These are phyloP conservation scores for Pangasius sanitwongsei DNA, from an alignment of 2,797 vertebrate genomes.

Conservation along the genomic window DNA sequence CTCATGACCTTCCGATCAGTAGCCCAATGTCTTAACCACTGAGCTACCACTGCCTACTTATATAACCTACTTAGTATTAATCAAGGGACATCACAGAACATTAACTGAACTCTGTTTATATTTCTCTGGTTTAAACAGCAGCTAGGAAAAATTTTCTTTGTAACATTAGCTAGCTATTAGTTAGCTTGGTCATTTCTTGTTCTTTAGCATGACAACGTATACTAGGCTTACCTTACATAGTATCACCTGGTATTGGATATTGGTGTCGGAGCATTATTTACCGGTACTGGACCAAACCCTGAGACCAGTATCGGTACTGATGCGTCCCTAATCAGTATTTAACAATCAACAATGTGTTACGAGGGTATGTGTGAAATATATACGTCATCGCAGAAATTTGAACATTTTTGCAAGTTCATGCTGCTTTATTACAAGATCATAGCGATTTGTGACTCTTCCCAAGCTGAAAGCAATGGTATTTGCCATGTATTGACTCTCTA, in stretches of 20 bases:
- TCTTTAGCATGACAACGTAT: background rate
- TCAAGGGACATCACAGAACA: background rate
- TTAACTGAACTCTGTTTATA: background rate
- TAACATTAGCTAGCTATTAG: background rate
- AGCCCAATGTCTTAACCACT: too few species aligned
- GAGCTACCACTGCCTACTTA: too few species aligned
- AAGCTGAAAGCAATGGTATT: background rate
- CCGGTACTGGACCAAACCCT: background rate
- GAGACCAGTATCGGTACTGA: background rate
- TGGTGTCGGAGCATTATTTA: background rate
- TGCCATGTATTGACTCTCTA: background rate
- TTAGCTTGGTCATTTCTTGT: background rate
- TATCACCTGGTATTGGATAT: background rate
- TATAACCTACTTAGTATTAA: background rate
- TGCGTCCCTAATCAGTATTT: background rate
- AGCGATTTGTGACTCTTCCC: background rate
- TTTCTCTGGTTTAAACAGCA: too few species aligned
- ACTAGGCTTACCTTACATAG: too few species aligned
- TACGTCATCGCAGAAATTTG: background rate
- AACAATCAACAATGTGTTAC: background rate
- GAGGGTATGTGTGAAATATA: too few species aligned
- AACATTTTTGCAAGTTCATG: background rate
- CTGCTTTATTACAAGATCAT: background rate
- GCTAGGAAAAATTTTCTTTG: background rate
- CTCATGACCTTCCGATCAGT: too few species aligned